These are phyloP conservation scores for Pandemis cinnamomeana DNA, from an alignment of 2,888 invertebrate genomes.

Conservation along the genomic window DNA sequence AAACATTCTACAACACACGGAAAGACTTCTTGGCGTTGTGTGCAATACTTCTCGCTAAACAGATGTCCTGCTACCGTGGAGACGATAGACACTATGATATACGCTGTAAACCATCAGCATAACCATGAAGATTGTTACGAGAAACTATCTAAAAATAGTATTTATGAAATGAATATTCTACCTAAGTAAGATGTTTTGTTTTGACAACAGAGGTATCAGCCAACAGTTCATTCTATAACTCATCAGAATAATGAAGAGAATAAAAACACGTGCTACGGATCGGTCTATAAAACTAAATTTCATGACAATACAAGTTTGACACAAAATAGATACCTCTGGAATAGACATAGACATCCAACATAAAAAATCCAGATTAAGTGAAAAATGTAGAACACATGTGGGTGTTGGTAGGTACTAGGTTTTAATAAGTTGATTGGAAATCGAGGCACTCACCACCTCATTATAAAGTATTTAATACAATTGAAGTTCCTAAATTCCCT, in stretches of 20 bases:
- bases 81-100: slow-evolving; percentile 80
- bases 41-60: slow-evolving; percentile 82
- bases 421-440: background rate
- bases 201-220: background rate
- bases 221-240: background rate
- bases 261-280: no score
- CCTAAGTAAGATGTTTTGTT: slow-evolving; percentile 57
- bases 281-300: no score
- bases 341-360: no score
- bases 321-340: no score
- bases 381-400: background rate
- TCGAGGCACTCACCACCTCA: background rate
- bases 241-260: no score
- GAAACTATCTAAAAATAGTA: slow-evolving; percentile 75
- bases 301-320: no score
- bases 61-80: slow-evolving; percentile 81
- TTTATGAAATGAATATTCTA: slow-evolving; percentile 80
- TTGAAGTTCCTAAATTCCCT: slow-evolving; percentile 72
- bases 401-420: background rate
- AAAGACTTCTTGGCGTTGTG: slow-evolving; percentile 82
- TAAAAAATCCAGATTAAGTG: no score
- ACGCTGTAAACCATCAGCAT: slow-evolving; percentile 79
- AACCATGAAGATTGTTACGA: slow-evolving; percentile 81
- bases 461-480: slow-evolving; percentile 45
- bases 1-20: slow-evolving; percentile 83